Conservation (phyloP, 2,888 invertebrate species). For the Phymatocera aterrima region DNA sequence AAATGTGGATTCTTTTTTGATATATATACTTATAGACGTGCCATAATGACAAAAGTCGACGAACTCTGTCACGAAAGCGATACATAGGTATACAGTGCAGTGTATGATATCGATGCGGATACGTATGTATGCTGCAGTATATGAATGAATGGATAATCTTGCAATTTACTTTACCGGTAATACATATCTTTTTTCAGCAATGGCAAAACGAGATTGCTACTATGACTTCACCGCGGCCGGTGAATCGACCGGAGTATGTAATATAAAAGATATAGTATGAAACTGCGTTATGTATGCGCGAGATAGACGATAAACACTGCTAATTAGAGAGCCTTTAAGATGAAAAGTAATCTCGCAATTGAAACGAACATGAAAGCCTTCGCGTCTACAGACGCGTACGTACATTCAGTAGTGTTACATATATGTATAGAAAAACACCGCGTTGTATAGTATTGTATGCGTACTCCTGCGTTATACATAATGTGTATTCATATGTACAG, state of each 20-base stretch:
- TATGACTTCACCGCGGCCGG: constrained; percentile 32
- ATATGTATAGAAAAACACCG: constrained; percentile 3
- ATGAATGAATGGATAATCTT: too few species aligned
- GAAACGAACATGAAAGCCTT: constrained; percentile 42
- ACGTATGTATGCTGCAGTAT: too few species aligned
- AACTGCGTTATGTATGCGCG: constrained; percentile 41
- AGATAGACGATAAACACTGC: constrained; percentile 50
- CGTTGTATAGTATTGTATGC: too few species aligned
- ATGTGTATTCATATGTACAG: too few species aligned
- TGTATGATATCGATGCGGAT: too few species aligned
- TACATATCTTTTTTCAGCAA: constrained; percentile 20
- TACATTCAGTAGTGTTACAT: too few species aligned
- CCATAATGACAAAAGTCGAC: constrained; percentile 6
- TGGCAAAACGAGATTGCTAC: constrained; percentile 46
- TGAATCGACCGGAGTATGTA: constrained; percentile 8
- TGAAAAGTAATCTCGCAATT: constrained; percentile 52
- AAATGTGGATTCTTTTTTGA: too few species aligned
- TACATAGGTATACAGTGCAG: too few species aligned
- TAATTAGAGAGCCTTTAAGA: constrained; percentile 52
- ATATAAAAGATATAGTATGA: too few species aligned
- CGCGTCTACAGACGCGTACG: constrained; percentile 3
- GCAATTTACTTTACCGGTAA: constrained; percentile 4
- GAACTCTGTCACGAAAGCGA: neutral
- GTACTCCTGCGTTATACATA: too few species aligned
- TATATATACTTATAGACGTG: neutral